These are phyloP conservation scores for Mormyrus lacerda DNA, from an alignment of 2,113 vertebrate genomes.

Conservation along the genomic window DNA sequence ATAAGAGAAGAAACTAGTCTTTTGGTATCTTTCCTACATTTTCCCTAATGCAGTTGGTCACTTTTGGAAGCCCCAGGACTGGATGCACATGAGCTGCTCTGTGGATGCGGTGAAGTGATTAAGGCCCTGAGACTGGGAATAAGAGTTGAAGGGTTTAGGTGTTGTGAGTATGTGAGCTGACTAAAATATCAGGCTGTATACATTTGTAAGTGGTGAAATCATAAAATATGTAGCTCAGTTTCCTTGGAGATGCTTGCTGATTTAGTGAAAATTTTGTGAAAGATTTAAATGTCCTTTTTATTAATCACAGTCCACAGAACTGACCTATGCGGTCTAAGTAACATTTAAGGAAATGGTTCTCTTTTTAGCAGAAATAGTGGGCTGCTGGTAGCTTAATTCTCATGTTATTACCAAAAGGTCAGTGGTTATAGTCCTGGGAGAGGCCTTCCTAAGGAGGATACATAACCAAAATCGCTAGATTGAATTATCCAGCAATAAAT, in stretches of 20 bases:
- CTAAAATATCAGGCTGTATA: neutral
- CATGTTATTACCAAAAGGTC: conserved; percentile 3
- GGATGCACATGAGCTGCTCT: neutral
- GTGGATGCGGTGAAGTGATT: neutral
- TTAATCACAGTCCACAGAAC: neutral
- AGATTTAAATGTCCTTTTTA: conserved; percentile 6
- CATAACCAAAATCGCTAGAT: neutral
- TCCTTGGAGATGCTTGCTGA: neutral
- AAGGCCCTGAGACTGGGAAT: neutral
- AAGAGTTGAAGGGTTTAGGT: neutral
- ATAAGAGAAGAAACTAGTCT: neutral
- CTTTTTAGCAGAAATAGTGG: neutral
- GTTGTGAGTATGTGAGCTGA: neutral
- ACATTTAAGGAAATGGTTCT: neutral
- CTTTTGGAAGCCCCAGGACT: too few species aligned
- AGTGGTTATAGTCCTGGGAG: neutral
- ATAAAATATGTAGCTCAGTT: neutral
- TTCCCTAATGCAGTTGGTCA: neutral
- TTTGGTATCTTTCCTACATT: neutral
- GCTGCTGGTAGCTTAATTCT: neutral
- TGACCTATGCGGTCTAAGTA: neutral
- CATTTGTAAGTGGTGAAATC: neutral
- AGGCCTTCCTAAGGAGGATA: neutral
- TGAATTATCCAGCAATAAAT: conserved; percentile 9
- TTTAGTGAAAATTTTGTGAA: neutral